Evolutionary conservation across 2,888 invertebrate genomes (phyloP).

Genomic region (Philopedon plagiatum): DNA sequence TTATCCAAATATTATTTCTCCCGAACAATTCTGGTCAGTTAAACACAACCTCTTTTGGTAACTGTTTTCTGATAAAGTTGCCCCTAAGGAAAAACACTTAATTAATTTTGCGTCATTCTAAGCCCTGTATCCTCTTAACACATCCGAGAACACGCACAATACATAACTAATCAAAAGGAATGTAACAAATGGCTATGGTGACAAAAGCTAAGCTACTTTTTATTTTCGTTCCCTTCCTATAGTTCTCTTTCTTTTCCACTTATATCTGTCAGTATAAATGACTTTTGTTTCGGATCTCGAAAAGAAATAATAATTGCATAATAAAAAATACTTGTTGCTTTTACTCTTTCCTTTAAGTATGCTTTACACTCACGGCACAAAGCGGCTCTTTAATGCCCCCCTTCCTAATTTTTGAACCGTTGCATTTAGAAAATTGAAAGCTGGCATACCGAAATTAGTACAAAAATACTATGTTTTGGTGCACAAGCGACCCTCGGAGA

Average conservation of each 20-base stretch:
- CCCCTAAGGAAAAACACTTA: slow-evolving; percentile 1
- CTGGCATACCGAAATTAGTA: too few relatives aligned
- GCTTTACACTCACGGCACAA: too few relatives aligned
- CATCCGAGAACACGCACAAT: slow-evolving; percentile 5
- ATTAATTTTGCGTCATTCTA: not conserved
- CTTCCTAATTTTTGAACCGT: too few relatives aligned
- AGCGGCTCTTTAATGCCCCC: too few relatives aligned
- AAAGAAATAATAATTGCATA: not conserved
- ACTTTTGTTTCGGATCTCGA: not conserved
- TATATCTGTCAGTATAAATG: not conserved
- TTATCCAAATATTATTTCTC: too few relatives aligned
- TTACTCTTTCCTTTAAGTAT: too few relatives aligned
- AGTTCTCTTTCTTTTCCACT: not conserved
- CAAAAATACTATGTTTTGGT: too few relatives aligned
- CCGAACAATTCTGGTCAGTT: too few relatives aligned
- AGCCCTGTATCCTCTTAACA: not conserved
- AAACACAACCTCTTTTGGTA: not conserved
- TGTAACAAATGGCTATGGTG: slow-evolving; percentile 3
- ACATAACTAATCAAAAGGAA: slow-evolving; percentile 5
- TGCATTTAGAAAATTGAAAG: too few relatives aligned
- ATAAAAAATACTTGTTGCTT: not conserved
- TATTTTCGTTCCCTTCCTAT: not conserved
- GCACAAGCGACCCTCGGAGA: too few relatives aligned
- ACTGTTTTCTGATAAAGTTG: not conserved
- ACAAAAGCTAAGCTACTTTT: slow-evolving; percentile 11